A percentile compares a stretch with the other conserved stretches of the same genome.
These are phyloP conservation scores for Phyllotreta striolata DNA, from an alignment of 2,888 invertebrate species.

Conservation along the genomic window DNA sequence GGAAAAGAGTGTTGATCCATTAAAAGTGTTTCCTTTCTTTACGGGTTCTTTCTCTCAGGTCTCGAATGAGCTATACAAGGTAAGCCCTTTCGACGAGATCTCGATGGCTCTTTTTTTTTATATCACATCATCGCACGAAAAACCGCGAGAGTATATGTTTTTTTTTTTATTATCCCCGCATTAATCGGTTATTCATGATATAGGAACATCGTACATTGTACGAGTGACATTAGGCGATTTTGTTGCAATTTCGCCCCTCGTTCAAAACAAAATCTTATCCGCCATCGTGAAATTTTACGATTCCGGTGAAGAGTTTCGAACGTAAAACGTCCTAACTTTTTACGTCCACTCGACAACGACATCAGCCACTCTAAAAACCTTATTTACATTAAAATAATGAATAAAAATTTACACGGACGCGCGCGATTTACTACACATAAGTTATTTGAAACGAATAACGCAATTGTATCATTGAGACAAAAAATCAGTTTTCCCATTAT, in stretches of 20 bases:
- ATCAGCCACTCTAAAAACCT: constrained; percentile 1
- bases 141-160: background rate
- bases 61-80: constrained; percentile 1
- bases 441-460: no score
- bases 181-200: no score
- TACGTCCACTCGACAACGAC: constrained; percentile 4
- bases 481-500: no score
- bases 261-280: constrained; percentile 23
- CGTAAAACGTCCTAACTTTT: constrained; percentile 12
- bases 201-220: background rate
- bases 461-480: no score
- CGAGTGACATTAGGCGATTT: constrained; percentile 3
- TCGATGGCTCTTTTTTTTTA: background rate
- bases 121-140: no score
- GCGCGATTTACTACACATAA: no score
- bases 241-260: constrained; percentile 19
- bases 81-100: background rate
- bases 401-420: background rate
- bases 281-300: constrained; percentile 21
- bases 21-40: constrained; percentile 25
- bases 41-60: background rate
- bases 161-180: no score
- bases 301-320: constrained; percentile 17
- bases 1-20: constrained; percentile 23
- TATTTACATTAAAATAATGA: constrained; percentile 6